Evolutionary conservation across 2,113 vertebrate species (phyloP).

Genomic region (Hyperoodon ampullatus): DNA sequence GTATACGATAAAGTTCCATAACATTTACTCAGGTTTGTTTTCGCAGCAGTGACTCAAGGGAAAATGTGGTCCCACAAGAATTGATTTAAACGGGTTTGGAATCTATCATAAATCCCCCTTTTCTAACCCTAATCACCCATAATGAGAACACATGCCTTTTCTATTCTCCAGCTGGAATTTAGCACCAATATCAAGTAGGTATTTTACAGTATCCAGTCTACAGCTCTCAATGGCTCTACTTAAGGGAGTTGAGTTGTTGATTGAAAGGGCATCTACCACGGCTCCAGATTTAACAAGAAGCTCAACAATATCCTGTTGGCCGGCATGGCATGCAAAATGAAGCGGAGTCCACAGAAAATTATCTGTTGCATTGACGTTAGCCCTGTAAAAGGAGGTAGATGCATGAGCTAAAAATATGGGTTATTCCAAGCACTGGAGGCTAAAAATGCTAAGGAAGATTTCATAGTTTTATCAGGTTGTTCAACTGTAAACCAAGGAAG

Average conservation of each 20-base stretch:
- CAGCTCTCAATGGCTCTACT: conserved; percentile 94
- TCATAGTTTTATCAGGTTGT: neutral
- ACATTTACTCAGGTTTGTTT: neutral
- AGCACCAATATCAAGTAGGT: conserved; percentile 91
- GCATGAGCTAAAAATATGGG: neutral
- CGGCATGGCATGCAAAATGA: conserved; percentile 94
- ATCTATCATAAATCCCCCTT: neutral
- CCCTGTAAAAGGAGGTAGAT: conserved; percentile 82
- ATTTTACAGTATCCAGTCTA: conserved; percentile 90
- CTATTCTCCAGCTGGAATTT: conserved; percentile 87
- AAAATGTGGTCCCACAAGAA: neutral
- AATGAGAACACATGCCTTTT: conserved; percentile 85
- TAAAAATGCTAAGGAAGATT: conserved; percentile 32
- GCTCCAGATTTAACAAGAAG: conserved; percentile 91
- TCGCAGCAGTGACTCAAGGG: neutral
- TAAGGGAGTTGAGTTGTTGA: conserved; percentile 91
- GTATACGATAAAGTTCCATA: neutral
- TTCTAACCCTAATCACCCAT: neutral
- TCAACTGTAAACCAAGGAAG: neutral
- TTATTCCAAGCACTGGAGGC: neutral
- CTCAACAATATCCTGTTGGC: conserved; percentile 89
- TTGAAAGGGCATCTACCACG: conserved; percentile 84
- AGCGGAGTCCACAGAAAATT: conserved; percentile 97
- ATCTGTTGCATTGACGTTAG: conserved; percentile 89
- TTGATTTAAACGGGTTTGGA: neutral